A percentile compares a stretch with the other conserved stretches of the same genome.
Evolutionary conservation across 2,113 vertebrate species (phyloP).

Genomic region (Pyxicephalus adspersus): DNA sequence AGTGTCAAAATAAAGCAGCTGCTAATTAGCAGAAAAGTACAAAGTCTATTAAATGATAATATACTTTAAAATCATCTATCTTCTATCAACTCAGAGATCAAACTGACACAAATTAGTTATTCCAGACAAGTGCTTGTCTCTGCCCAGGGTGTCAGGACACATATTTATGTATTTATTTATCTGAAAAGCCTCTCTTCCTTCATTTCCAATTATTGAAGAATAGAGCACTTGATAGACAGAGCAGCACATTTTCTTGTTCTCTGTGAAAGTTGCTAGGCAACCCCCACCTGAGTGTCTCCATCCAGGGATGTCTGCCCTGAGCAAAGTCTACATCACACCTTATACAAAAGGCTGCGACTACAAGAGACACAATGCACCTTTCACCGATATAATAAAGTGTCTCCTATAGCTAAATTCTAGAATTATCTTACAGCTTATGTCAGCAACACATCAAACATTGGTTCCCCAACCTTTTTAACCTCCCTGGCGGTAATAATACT

Average conservation of each 20-base stretch:
- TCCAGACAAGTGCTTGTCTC: background rate
- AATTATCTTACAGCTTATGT: too few species aligned
- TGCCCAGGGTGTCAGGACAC: background rate
- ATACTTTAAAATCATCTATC: background rate
- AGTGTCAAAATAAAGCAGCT: background rate
- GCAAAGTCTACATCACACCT: background rate
- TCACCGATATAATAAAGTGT: too few species aligned
- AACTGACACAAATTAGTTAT: background rate
- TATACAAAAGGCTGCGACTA: background rate
- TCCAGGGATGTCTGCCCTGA: background rate
- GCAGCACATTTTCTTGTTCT: conserved; percentile 15
- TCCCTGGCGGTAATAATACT: too few species aligned
- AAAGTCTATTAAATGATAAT: background rate
- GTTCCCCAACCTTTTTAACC: too few species aligned
- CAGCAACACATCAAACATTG: too few species aligned
- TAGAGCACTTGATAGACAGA: background rate
- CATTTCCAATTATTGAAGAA: conserved; percentile 35
- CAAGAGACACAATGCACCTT: background rate
- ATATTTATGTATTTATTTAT: conserved; percentile 17
- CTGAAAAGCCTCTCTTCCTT: background rate
- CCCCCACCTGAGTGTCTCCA: background rate
- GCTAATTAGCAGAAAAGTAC: background rate
- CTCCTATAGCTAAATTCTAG: too few species aligned
- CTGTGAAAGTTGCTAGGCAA: conserved; percentile 23
- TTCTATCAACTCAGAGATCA: too few species aligned